phyloP scores from a whole-genome alignment of 2,797 vertebrate species.

The Micropoecilia bifurca region DNA sequence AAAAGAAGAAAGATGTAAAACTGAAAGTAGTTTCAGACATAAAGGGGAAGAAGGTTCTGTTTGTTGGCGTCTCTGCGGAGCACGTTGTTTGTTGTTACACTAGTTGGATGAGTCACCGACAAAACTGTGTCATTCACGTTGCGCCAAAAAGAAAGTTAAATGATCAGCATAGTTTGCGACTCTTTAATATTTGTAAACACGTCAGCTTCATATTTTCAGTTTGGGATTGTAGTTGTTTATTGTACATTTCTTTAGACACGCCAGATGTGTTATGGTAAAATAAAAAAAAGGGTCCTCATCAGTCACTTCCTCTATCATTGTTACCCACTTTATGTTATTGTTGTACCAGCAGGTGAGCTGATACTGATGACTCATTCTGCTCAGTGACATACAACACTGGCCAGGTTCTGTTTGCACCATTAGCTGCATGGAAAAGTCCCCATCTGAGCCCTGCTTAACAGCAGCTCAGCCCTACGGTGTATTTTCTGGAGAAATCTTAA shows the following conservation, averaged over 20 bases:
- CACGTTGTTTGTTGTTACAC: slow-evolving; percentile 39
- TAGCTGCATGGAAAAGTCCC: slow-evolving; percentile 36
- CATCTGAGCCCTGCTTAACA: background rate
- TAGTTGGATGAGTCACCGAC: slow-evolving; percentile 25
- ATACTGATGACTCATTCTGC: slow-evolving; percentile 50
- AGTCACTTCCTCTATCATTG: background rate
- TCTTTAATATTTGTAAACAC: background rate
- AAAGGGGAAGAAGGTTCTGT: background rate
- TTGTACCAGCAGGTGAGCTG: slow-evolving; percentile 36
- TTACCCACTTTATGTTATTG: background rate
- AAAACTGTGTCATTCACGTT: slow-evolving; percentile 11
- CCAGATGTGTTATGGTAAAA: background rate
- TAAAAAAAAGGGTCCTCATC: too few relatives aligned
- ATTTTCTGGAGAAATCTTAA: background rate
- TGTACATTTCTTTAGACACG: background rate
- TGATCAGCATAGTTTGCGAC: background rate
- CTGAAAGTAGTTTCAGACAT: background rate
- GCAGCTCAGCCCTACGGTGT: background rate
- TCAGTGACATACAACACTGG: background rate
- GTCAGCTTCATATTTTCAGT: background rate
- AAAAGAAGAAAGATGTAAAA: background rate
- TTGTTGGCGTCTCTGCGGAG: slow-evolving; percentile 13
- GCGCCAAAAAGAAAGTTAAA: background rate
- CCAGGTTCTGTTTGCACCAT: background rate
- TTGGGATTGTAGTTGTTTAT: background rate